These are phyloP conservation scores for Onychostruthus taczanowskii DNA, from an alignment of 2,113 vertebrate species.

Conservation along the genomic window DNA sequence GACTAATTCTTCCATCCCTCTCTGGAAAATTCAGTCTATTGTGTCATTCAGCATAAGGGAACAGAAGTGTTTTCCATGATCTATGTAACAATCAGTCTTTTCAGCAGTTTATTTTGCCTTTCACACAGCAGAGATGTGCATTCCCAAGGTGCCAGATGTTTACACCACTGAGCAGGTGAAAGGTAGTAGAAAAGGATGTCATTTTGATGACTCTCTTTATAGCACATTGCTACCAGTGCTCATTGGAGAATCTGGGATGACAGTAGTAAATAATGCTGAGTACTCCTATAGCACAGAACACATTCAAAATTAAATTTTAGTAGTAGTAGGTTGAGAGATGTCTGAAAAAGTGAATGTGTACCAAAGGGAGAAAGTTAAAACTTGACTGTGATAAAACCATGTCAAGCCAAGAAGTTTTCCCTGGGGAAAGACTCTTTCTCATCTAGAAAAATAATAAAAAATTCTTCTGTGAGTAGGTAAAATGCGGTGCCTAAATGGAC, in stretches of 20 bases:
- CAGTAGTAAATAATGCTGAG: slow-evolving; percentile 53
- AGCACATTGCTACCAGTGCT: slow-evolving; percentile 7
- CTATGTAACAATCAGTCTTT: neutral
- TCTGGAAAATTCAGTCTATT: neutral
- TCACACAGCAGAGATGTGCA: neutral
- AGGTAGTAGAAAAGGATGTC: slow-evolving; percentile 13
- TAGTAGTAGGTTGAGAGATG: neutral
- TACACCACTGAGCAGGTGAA: neutral
- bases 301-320: slow-evolving; percentile 29
- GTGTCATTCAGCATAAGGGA: neutral
- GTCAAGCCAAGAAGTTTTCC: neutral
- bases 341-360: neutral
- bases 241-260: neutral
- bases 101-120: neutral
- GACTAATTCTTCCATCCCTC: neutral
- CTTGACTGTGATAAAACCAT: neutral
- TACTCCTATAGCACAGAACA: neutral
- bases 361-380: neutral
- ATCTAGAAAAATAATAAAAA: neutral
- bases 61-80: neutral
- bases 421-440: neutral
- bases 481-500: neutral
- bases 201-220: slow-evolving; percentile 44
- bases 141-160: slow-evolving; percentile 46
- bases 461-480: neutral